phyloP scores from a whole-genome alignment of 1,140 invertebrate genomes.

The Sycophaga agraensis region DNA sequence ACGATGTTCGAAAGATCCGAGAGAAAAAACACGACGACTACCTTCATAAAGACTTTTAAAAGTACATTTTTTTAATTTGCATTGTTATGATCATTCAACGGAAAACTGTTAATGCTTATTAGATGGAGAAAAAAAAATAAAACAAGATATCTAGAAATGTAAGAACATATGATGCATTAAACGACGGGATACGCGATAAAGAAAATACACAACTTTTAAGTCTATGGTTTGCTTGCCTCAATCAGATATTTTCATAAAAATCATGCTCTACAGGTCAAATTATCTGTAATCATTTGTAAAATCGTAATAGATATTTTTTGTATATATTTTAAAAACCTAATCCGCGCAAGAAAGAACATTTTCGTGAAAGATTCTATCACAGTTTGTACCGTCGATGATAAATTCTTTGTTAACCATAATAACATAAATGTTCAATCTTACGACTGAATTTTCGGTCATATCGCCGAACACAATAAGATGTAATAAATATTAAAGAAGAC shows the following conservation, averaged over 20 bases:
- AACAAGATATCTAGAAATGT: not conserved
- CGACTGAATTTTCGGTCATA: not conserved
- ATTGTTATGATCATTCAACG: constrained; percentile 3
- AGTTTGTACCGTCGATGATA: not conserved
- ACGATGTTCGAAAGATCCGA: not conserved
- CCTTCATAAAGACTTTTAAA: not conserved
- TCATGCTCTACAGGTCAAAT: not conserved
- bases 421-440: not conserved
- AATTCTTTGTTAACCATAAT: not conserved
- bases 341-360: too few relatives aligned
- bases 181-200: not conserved
- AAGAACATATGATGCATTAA: not conserved
- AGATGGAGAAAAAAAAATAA: constrained; percentile 13
- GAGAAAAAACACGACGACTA: not conserved
- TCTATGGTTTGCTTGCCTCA: not conserved
- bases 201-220: not conserved
- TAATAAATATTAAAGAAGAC: constrained; percentile 1
- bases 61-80: constrained; percentile 4
- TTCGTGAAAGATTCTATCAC: constrained; percentile 5
- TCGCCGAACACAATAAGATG: constrained; percentile 15
- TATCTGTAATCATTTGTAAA: not conserved
- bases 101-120: constrained; percentile 10
- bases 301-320: too few relatives aligned
- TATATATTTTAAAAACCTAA: too few relatives aligned
- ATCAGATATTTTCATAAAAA: constrained; percentile 13